Evolutionary conservation across 2,888 invertebrate species (phyloP).

Genomic region (Corbicula japonica): DNA sequence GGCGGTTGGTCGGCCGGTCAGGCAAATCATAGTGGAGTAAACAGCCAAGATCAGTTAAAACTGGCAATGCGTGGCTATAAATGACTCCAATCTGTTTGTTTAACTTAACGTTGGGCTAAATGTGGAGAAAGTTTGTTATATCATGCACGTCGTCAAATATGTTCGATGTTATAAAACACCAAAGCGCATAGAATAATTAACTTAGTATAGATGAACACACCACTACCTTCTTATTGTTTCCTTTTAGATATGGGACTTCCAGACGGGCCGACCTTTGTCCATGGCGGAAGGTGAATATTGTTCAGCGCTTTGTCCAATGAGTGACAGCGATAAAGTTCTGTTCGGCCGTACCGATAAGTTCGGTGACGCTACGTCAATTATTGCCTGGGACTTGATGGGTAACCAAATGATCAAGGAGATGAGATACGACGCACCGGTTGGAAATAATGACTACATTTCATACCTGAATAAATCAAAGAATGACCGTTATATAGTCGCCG

Average conservation of each 20-base stretch:
- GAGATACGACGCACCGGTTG: conserved; percentile 84
- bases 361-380: conserved; percentile 84
- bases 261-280: conserved; percentile 83
- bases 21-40: too few species aligned
- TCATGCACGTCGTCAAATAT: too few species aligned
- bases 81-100: too few species aligned
- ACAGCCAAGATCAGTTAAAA: too few species aligned
- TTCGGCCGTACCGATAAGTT: conserved; percentile 85
- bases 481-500: conserved; percentile 85
- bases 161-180: too few species aligned
- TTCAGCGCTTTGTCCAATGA: conserved; percentile 85
- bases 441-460: conserved; percentile 85
- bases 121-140: too few species aligned
- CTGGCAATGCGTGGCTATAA: too few species aligned
- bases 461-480: conserved; percentile 84
- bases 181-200: too few species aligned
- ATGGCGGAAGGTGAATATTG: conserved; percentile 85
- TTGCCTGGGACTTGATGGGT: conserved; percentile 86
- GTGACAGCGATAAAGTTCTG: conserved; percentile 84
- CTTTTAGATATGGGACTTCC: conserved; percentile 86
- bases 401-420: conserved; percentile 84
- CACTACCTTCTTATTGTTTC: background rate
- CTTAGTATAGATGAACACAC: too few species aligned
- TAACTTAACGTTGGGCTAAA: too few species aligned
- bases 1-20: too few species aligned